phyloP scores from a whole-genome alignment of 2,113 vertebrate genomes.

The Calyptomena viridis region DNA sequence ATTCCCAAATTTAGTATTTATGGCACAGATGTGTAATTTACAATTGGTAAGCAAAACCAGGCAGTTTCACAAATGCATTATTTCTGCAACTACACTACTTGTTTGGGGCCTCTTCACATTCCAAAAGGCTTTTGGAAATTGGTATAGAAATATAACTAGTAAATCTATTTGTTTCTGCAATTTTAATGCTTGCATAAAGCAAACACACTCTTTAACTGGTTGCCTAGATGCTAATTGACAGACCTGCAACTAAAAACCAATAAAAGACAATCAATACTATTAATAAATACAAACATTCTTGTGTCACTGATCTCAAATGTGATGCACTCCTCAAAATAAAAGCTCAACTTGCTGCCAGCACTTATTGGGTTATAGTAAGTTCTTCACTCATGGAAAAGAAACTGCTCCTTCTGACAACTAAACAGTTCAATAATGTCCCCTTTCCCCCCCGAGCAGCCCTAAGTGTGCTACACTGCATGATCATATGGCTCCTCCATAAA shows the following conservation, averaged over 20 bases:
- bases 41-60: neutral
- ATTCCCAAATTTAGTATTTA: slow-evolving; percentile 21
- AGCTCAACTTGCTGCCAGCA: neutral
- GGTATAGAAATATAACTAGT: neutral
- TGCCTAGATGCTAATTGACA: neutral
- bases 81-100: neutral
- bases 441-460: neutral
- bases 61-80: neutral
- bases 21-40: neutral
- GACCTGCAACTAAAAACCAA: neutral
- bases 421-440: neutral
- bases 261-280: neutral
- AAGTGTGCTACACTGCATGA: neutral
- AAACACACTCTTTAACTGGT: neutral
- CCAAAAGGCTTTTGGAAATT: neutral
- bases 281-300: neutral
- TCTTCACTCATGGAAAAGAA: neutral
- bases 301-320: neutral
- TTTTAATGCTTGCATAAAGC: neutral
- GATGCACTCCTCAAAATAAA: neutral
- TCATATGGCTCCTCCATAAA: neutral
- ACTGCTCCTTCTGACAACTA: neutral
- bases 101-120: neutral
- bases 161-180: neutral
- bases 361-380: neutral